Evolutionary conservation across 2,797 vertebrate species (phyloP), one percentile per base, ranked within the genome.

Genomic region (Sebastiscus albofasciatus): DNA sequence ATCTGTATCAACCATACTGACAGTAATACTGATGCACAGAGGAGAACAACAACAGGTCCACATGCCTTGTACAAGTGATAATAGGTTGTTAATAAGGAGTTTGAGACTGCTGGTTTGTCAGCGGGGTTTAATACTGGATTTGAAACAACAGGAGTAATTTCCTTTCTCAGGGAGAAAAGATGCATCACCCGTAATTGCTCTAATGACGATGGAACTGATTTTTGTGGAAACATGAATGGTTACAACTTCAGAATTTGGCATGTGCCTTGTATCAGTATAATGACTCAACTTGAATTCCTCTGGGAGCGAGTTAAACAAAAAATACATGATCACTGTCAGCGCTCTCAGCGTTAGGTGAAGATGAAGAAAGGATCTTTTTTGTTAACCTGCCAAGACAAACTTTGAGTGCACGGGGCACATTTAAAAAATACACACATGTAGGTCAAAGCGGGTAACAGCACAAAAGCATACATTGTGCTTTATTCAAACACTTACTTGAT

Each of bases 371-470:
- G 10, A 46, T 36, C 49, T 34, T 60, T 54, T 31, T 31, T 60
- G 54, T 81, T 46, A 75, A 67, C n/a, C 33, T 87, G 71, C 52
- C 70, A 83, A 33, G 42, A 22, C 26, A 59, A 18, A 80, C 18
- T 62, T 24, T 29, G 6, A 76, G 12, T 78, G 66, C 3, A 8
- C 6, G 20, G 67, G 42, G 34, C 33, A 74, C 2, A 39, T 71
- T 66, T 33, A 74, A 22, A 55, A 27, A 69, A 74, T 42, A 36
- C 4, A 10, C 58, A 26, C 11, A 26, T 1, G 8, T n/a, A 60
- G 29, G 18, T 11, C 27, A 31, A 61, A 20, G 18, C 1, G 6
- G 42, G 42, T 46, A 46, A 42, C 14, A 13, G 42, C 3, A 58
- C 24, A 58, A 58, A 58, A 58, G 54, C 11, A 56, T 58, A 26